Evolutionary conservation across 2,113 vertebrate species (phyloP).

Genomic region (Pipra filicauda): DNA sequence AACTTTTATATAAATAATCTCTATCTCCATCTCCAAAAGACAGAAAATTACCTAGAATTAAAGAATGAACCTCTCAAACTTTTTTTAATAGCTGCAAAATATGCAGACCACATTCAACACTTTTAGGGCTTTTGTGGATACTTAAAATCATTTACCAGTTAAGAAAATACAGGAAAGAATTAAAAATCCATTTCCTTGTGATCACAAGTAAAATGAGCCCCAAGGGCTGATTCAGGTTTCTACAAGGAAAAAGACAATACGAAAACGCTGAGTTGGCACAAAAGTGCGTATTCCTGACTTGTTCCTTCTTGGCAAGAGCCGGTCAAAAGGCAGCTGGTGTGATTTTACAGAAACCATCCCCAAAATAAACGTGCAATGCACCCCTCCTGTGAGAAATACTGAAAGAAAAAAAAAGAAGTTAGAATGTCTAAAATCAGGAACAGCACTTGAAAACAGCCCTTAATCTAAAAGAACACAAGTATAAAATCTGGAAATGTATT

Average conservation of each 20-base stretch:
- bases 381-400: not conserved
- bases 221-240: not conserved
- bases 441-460: not conserved
- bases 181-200: not conserved
- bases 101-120: not conserved
- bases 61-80: not conserved
- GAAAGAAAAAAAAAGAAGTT: not conserved
- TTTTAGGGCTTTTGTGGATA: not conserved
- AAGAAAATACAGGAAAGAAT: not conserved
- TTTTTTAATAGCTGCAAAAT: not conserved
- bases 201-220: not conserved
- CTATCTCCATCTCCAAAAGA: not conserved
- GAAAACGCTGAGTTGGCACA: not conserved
- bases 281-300: not conserved
- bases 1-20: not conserved
- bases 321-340: not conserved
- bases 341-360: not conserved
- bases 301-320: not conserved
- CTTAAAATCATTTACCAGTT: not conserved
- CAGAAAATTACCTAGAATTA: not conserved
- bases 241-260: not conserved
- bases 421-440: not conserved
- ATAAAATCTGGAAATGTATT: not conserved
- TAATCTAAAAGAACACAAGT: not conserved
- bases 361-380: not conserved